Base-by-base conservation (phyloP, 2,888 invertebrate species). In the Limnephilus marmoratus region DNA sequence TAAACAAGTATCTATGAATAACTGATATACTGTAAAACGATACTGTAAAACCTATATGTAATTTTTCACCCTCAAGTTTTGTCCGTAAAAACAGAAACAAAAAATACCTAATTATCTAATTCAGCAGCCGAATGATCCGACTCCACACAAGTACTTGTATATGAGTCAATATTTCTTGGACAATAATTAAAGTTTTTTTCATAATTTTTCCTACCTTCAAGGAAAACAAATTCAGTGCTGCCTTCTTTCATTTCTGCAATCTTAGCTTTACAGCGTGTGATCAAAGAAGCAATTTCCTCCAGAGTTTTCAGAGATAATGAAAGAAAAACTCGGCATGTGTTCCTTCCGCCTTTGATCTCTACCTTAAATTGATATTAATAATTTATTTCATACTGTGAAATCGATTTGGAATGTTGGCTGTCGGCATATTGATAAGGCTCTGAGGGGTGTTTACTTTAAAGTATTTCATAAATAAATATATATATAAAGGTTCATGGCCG, bases 281-380 rank as follows among this genome's bases (percentile, higher is more conserved):
- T 89, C 88, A 89, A 89, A 89, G 80, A 34, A 15, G 68, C 81
- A 80, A 89, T 86, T 86, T 45, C 45, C 86, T 86, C 86, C 11
- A 86, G 34, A 34, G 34, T 89, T 68, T 80, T 24, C 37, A 34
- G 88, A 37, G 80, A 89, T 80, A 80, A 89, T 89, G 81, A 89
- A 89, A 89, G 88, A 89, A 87, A 49, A 87, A 87, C 87, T 87
- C 53, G 34, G 68, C 68, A 34, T 89, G 88, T 81, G 68, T 37
- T 80, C 37, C 34, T 80, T 89, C 88, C 31, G 68, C 34, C 81
- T 89, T 89, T 89, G 88, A 89, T 89, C 88, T 89, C 29, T 12
- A 86, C 88, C 81, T n/a, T 80, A 68, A 80, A 45, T 41, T 41
- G 41, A 85, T 85, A 41, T 85, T 41, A 41, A 85, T n/a, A 86